Evolutionary conservation across 2,113 vertebrate genomes (phyloP), one percentile per base, ranked within the genome.

Genomic region (Phrynosoma blainvillii): DNA sequence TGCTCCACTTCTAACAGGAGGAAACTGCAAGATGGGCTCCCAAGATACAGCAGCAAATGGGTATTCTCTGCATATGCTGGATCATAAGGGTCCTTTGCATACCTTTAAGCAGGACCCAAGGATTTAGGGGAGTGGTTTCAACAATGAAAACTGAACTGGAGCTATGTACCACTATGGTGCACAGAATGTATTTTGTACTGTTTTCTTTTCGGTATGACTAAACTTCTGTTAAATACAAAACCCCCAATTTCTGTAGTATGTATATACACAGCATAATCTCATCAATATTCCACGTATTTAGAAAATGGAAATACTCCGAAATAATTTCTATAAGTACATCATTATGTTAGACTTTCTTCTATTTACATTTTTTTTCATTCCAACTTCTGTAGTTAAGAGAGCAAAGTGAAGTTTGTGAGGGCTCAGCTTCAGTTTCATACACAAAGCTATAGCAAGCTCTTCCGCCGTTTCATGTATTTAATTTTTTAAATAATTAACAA

Each of bases 401-500:
- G 79, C 59, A n/a, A 32, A 52, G 83, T 47, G 79, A 10, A 87
- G 70, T 42, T 82, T 76, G 82, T 91, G 66, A 82, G 0, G 86
- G 89, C 83, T 92, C 62, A 92, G n/a, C 74, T 88, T 70, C 42
- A 86, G 52, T 56, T 89, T 52, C 66, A 30, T 87, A 88, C 71
- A 91, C 68, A 93, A 76, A 21, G 84, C 84, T 87, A 94, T 86
- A 92, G 20, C 62, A 92, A 90, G 36, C 87, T 36, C n/a, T 36
- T 16, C 21, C 91, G 87, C 85, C 66, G 82, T 91, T 88, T 82
- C 79, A 88, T 90, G 77, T 0, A 11, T 13, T 93, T 86, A 90
- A 89, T 70, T 93, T 93, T 90, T 89, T 79, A 92, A 92, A 89
- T 84, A 77, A 89, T 89, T 68, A 89, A 76, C 42, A 30, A 86